Percentiles rank a stretch among this genome's conserved stretches.
Conservation (phyloP, 1,140 invertebrate genomes). For the Drosophila persimilis region DNA sequence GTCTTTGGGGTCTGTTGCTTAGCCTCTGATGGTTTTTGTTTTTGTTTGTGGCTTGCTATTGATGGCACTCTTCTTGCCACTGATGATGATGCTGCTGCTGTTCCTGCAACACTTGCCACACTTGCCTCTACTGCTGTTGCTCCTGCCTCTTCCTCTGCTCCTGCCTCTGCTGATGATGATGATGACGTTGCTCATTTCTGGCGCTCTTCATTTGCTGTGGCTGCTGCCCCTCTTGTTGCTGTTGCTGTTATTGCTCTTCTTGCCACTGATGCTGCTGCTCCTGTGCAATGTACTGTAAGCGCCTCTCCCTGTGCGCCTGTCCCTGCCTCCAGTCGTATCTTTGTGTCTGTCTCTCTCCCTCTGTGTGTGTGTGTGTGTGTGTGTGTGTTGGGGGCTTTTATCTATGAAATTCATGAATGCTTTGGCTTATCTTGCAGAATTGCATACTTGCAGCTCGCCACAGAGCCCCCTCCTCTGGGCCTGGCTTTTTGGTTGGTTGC, state of each 20-base stretch:
- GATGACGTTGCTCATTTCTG: constrained; percentile 65
- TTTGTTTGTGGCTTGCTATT: constrained; percentile 10
- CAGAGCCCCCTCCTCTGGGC: constrained; percentile 1
- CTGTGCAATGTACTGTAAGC: constrained; percentile 80
- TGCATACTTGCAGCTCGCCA: constrained; percentile 73
- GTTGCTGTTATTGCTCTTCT: not conserved
- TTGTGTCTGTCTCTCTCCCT: constrained; percentile 13
- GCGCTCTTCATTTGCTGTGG: constrained; percentile 54
- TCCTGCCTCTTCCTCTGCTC: constrained; percentile 14
- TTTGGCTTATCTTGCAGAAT: constrained; percentile 78
- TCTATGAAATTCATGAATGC: constrained; percentile 82
- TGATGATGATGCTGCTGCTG: constrained; percentile 1
- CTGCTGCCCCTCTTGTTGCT: constrained; percentile 5
- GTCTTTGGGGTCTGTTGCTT: constrained; percentile 9
- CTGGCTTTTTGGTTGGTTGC: constrained; percentile 20
- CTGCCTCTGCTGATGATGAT: constrained; percentile 28
- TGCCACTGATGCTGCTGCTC: constrained; percentile 42
- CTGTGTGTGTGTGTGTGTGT: constrained; percentile 4
- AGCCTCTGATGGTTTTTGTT: constrained; percentile 15
- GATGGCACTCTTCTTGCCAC: not conserved
- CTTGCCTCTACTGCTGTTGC: not conserved
- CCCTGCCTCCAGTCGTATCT: constrained; percentile 31
- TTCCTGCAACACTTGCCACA: constrained; percentile 15
- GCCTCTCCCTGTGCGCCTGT: constrained; percentile 60
- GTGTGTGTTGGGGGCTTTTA: constrained; percentile 62